phyloP scores from a whole-genome alignment of 1,140 invertebrate genomes.

The Drosophila rufa region DNA sequence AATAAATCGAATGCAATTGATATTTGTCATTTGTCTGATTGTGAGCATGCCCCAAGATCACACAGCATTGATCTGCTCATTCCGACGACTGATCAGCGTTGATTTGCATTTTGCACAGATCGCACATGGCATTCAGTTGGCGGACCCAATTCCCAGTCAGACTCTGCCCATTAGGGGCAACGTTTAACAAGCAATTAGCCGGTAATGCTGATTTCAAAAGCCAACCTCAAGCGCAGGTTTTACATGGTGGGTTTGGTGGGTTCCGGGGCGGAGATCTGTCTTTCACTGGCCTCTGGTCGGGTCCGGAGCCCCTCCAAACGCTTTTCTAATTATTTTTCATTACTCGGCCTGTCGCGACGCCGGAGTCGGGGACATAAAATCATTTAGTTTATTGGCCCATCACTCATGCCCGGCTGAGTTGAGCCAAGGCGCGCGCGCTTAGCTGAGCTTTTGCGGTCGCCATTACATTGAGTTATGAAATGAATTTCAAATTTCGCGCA shows the following conservation, averaged over 20 bases:
- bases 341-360: slow-evolving; percentile 72
- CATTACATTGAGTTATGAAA: slow-evolving; percentile 84
- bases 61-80: slow-evolving; percentile 2
- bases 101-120: slow-evolving; percentile 28
- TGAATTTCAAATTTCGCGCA: slow-evolving; percentile 82
- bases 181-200: slow-evolving; percentile 73
- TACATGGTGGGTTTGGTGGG: slow-evolving; percentile 19
- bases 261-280: slow-evolving; percentile 37
- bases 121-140: slow-evolving; percentile 35
- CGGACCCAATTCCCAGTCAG: slow-evolving; percentile 28
- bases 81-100: slow-evolving; percentile 16
- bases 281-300: slow-evolving; percentile 31
- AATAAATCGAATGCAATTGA: slow-evolving; percentile 35
- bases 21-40: slow-evolving; percentile 4
- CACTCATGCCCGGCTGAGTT: slow-evolving; percentile 64
- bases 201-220: slow-evolving; percentile 57
- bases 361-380: slow-evolving; percentile 75
- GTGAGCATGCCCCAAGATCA: no score
- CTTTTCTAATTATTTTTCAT: slow-evolving; percentile 83
- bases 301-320: slow-evolving; percentile 46
- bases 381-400: slow-evolving; percentile 82
- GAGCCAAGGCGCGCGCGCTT: slow-evolving; percentile 34
- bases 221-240: slow-evolving; percentile 24
- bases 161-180: slow-evolving; percentile 39
- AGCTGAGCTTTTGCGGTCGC: slow-evolving; percentile 74